A percentile compares a stretch with the other conserved stretches of the same genome.
Evolutionary conservation across 2,797 vertebrate species (phyloP).

Genomic region (Rousettus madagascariensis): DNA sequence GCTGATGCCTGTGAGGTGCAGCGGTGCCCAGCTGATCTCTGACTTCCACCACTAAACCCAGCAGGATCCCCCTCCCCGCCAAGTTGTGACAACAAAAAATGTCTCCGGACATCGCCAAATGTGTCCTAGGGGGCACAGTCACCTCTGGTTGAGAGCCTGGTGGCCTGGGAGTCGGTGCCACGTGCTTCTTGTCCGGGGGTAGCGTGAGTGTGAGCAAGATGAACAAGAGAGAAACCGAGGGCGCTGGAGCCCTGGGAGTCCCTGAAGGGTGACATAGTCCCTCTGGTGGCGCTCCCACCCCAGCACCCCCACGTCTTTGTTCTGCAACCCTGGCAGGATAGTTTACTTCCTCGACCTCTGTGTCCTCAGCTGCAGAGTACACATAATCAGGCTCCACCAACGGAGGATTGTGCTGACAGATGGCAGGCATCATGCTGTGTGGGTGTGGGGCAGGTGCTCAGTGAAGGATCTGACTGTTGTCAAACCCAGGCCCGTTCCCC

Average conservation of each 20-base stretch:
- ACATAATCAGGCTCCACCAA: not conserved
- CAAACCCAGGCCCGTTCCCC: not conserved
- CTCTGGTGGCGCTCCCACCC: fast-evolving
- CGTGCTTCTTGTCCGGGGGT: not conserved
- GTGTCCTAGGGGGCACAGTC: not conserved
- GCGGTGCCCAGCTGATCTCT: fast-evolving
- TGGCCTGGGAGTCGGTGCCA: not conserved
- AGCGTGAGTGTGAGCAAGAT: not conserved
- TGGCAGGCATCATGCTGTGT: fast-evolving
- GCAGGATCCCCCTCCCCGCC: not conserved
- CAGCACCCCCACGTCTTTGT: not conserved
- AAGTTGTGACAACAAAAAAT: not conserved
- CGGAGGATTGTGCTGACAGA: not conserved
- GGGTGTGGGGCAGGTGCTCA: not conserved
- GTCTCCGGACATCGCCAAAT: not conserved
- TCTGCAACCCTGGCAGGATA: not conserved
- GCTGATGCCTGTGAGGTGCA: fast-evolving
- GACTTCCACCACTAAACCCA: not conserved
- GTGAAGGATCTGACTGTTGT: not conserved
- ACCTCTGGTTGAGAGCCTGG: not conserved
- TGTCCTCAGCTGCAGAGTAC: not conserved
- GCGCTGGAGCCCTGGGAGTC: not conserved
- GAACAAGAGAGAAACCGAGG: not conserved
- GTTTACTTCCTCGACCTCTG: not conserved
- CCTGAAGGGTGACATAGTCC: no score